Evolutionary conservation across 2,797 vertebrate species (phyloP), one percentile per base, ranked within the genome.

Genomic region (Cirrhinus mrigala): DNA sequence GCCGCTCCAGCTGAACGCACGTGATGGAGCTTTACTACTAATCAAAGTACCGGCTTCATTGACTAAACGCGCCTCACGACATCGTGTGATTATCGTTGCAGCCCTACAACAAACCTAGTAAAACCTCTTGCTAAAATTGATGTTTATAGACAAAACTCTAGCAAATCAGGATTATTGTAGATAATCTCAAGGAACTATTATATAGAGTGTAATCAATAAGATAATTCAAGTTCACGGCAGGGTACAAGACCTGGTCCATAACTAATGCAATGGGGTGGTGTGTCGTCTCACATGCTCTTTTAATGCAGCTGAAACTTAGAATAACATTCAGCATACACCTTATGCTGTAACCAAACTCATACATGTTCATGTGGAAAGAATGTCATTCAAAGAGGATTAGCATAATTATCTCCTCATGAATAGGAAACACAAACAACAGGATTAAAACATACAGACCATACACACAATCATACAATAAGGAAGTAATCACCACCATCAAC

Each of bases 281-380:
- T 56, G 54, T 56, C n/a, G 54, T 33, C 48, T 76, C 74, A 76
- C 18, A n/a, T 76, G 50, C 24, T 76, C 18, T 76, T 76, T 52
- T 37, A 76, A 76, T 76, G 15, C 73, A 33, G n/a, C 73, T 20
- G 18, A 75, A 11, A 14, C 22, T 48, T 11, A 73, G 44, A 73
- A 73, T 54, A 52, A 76, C 16, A 20, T 76, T 76, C 10, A 46
- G 69, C 69, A 76, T 76, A 56, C 33, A 6, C 24, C 73, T 33
- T 29, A 54, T 29, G 46, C 27, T 37, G 50, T 22, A 29, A 76
- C 24, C 18, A 56, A 50, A 52, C 48, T 70, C 68, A 70, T 56
- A 22, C 54, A 56, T 70, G 69, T 71, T 7, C 22, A 46, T 71
- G 69, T 71, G 69, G 22, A 44, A 46, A 71, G n/a, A 24, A 24